phyloP scores from a whole-genome alignment of 2,797 vertebrate species.

The Ctenosaura bakeri region DNA sequence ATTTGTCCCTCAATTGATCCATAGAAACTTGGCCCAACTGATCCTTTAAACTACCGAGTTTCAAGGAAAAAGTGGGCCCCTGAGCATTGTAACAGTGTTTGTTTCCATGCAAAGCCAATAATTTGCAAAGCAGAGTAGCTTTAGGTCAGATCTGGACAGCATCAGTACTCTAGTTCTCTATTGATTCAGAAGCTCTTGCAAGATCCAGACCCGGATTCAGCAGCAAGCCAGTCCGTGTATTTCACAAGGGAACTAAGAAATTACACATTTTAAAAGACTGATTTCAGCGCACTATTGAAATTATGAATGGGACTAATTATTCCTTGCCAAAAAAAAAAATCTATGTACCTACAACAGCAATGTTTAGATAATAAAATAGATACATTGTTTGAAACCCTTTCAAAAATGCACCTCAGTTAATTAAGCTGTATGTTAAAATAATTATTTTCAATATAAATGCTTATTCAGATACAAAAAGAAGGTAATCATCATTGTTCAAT shows the following conservation, averaged over 20 bases:
- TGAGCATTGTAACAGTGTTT: not conserved
- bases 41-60: not conserved
- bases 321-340: not conserved
- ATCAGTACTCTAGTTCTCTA: not conserved
- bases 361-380: not conserved
- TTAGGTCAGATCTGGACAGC: not conserved
- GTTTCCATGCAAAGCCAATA: not conserved
- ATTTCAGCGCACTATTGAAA: not conserved
- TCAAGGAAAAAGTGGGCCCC: not conserved
- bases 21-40: too few species aligned
- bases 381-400: not conserved
- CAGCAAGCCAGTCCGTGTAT: not conserved
- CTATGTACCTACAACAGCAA: not conserved
- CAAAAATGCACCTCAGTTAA: not conserved
- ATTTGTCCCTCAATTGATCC: too few species aligned
- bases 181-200: not conserved
- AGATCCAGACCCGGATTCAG: not conserved
- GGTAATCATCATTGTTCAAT: too few species aligned
- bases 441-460: not conserved
- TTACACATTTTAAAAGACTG: not conserved
- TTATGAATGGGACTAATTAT: not conserved
- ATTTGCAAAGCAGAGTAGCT: not conserved
- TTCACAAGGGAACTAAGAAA: not conserved
- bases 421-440: not conserved
- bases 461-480: not conserved